Evolutionary conservation across 2,113 vertebrate genomes (phyloP).

Genomic region (Amia ocellicauda): DNA sequence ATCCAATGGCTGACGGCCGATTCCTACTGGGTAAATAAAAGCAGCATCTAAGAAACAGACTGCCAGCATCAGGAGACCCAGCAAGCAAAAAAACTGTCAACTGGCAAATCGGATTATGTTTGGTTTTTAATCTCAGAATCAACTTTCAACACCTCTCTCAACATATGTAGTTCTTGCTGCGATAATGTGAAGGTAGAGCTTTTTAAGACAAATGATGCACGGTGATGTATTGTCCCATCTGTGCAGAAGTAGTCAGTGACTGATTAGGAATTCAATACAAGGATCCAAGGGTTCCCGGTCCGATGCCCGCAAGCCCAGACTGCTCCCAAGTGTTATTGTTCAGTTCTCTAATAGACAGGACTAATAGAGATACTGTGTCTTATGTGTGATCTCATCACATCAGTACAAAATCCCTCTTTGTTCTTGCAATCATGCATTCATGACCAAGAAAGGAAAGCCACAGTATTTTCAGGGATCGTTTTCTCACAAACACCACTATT

Average conservation of each 20-base stretch:
- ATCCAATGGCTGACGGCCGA: too few species aligned
- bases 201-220: too few species aligned
- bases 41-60: too few species aligned
- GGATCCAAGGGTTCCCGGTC: neutral
- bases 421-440: constrained; percentile 52
- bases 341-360: constrained; percentile 59
- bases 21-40: too few species aligned
- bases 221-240: too few species aligned
- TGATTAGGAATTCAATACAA: neutral
- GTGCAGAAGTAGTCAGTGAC: neutral
- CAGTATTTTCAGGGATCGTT: constrained; percentile 51
- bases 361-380: constrained; percentile 47
- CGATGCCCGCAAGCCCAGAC: neutral
- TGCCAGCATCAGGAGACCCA: too few species aligned
- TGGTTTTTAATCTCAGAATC: too few species aligned
- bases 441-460: constrained; percentile 39
- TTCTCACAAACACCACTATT: constrained; percentile 75
- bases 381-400: constrained; percentile 69
- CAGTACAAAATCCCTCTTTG: constrained; percentile 68
- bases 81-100: too few species aligned
- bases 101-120: too few species aligned
- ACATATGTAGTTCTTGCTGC: too few species aligned
- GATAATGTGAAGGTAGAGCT: too few species aligned
- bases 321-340: neutral
- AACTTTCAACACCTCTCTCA: too few species aligned